A percentile compares a stretch with the other conserved stretches of the same genome.
phyloP scores from a whole-genome alignment of 2,113 vertebrate genomes.

The Cinclus cinclus region DNA sequence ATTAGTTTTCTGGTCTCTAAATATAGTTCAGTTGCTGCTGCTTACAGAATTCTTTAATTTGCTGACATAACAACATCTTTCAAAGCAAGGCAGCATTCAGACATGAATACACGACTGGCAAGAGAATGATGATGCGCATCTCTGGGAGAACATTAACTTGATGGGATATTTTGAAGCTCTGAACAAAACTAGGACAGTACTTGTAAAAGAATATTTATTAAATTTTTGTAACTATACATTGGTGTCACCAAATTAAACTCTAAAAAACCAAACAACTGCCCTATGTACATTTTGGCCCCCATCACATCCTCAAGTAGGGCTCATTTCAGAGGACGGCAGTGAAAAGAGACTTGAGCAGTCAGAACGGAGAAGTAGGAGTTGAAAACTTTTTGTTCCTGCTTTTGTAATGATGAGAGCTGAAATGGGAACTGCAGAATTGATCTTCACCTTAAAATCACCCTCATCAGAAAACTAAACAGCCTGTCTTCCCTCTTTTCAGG shows the following conservation, averaged over 20 bases:
- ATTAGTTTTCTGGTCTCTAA: not conserved
- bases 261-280: not conserved
- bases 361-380: not conserved
- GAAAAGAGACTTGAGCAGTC: not conserved
- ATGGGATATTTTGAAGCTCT: not conserved
- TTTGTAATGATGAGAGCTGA: not conserved
- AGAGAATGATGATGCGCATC: not conserved
- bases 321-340: not conserved
- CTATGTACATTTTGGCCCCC: not conserved
- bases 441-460: conserved; percentile 35
- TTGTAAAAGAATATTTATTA: not conserved
- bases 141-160: not conserved
- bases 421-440: not conserved
- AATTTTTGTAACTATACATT: not conserved
- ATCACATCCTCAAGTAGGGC: not conserved
- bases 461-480: conserved; percentile 28
- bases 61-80: not conserved
- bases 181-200: not conserved
- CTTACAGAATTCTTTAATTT: not conserved
- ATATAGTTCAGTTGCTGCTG: not conserved
- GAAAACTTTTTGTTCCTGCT: not conserved
- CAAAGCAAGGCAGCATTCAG: not conserved
- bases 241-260: not conserved
- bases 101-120: not conserved
- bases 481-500: not conserved